phyloP scores from a whole-genome alignment of 2,797 vertebrate species.

The Pipistrellus nathusii region DNA sequence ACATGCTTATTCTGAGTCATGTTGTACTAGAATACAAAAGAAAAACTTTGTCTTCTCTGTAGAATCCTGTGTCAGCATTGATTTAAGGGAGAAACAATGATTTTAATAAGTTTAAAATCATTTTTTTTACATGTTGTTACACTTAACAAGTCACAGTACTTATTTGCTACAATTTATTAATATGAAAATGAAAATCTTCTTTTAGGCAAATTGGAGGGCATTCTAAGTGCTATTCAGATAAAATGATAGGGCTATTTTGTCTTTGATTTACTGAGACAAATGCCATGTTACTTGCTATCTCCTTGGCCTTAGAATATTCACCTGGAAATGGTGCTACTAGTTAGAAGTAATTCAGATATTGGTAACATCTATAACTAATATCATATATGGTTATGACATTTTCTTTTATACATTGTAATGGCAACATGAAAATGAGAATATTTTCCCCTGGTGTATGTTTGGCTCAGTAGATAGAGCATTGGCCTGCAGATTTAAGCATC shows the following conservation, averaged over 20 bases:
- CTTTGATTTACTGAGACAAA: constrained; percentile 7
- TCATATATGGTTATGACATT: neutral
- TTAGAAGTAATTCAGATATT: constrained; percentile 30
- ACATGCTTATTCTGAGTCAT: neutral
- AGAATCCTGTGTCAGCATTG: neutral
- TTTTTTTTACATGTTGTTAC: neutral
- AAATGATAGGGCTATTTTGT: constrained; percentile 8
- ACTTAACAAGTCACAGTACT: neutral
- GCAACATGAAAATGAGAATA: neutral
- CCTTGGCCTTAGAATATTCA: neutral
- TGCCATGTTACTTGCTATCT: neutral
- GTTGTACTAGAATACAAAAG: neutral
- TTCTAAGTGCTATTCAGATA: neutral
- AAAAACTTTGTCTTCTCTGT: neutral
- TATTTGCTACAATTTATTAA: neutral
- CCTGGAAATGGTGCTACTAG: neutral
- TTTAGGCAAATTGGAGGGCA: constrained; percentile 7
- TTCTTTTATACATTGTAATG: neutral
- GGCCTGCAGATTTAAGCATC: too few species aligned
- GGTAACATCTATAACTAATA: neutral
- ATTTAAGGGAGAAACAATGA: neutral
- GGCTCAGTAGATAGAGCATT: too few species aligned
- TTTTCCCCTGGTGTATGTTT: neutral
- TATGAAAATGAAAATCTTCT: neutral
- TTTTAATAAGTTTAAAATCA: neutral